Percentiles rank a stretch among this genome's conserved stretches.
Conservation (phyloP, 2,113 vertebrate genomes). For the Perognathus longimembris region DNA sequence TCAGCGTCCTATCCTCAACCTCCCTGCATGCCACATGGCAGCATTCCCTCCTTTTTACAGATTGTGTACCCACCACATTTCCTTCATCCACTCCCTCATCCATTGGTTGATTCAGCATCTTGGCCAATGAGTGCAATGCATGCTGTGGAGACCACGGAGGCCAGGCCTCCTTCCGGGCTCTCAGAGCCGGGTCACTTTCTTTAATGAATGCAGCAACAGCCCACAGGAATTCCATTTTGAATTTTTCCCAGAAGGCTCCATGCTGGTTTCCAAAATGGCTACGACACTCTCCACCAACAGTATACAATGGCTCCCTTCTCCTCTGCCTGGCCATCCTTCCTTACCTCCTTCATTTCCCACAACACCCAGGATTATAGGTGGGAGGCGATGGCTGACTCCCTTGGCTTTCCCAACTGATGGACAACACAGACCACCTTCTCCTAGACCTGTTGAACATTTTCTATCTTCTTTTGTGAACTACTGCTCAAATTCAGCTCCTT, state of each 20-base stretch:
- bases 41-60: background rate
- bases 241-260: background rate
- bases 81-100: fast-evolving
- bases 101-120: background rate
- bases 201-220: no score
- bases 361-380: no score
- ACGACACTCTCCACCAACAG: no score
- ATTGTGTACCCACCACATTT: background rate
- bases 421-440: no score
- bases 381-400: no score
- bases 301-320: no score
- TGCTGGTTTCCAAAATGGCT: background rate
- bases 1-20: background rate
- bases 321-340: no score
- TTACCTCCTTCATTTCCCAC: no score
- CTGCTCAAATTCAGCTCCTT: no score
- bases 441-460: no score
- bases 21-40: background rate
- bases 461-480: no score
- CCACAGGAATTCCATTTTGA: background rate
- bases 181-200: background rate
- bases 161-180: background rate
- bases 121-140: background rate
- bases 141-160: background rate
- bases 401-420: no score